These are phyloP conservation scores for Diarsia mendica DNA, from an alignment of 2,888 invertebrate species.

Conservation along the genomic window DNA sequence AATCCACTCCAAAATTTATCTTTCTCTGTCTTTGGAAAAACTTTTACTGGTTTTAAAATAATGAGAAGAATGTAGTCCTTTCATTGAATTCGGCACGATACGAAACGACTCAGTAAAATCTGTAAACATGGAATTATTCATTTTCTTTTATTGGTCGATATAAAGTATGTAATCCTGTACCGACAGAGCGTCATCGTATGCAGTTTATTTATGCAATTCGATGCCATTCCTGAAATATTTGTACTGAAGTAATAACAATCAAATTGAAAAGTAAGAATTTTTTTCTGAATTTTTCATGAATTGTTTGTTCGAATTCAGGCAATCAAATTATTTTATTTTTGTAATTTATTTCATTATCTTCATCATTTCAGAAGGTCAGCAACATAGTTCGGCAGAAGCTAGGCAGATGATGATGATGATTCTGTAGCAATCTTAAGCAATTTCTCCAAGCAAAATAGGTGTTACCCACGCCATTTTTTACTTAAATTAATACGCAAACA, in stretches of 20 bases:
- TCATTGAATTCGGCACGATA: not conserved
- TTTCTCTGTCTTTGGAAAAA: too few species aligned
- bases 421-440: not conserved
- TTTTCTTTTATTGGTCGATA: conserved; percentile 19
- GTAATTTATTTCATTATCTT: not conserved
- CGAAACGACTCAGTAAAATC: not conserved
- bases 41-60: too few species aligned
- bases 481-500: conserved; percentile 7
- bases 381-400: too few species aligned
- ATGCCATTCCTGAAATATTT: not conserved
- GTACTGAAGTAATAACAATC: not conserved
- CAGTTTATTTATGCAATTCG: conserved; percentile 25
- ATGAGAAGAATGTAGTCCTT: not conserved
- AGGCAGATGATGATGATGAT: too few species aligned
- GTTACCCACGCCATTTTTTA: not conserved
- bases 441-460: not conserved
- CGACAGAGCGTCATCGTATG: not conserved
- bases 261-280: conserved; percentile 1
- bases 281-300: not conserved
- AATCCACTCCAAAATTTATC: too few species aligned
- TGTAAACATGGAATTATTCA: conserved; percentile 22
- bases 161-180: conserved; percentile 13
- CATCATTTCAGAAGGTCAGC: not conserved
- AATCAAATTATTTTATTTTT: not conserved
- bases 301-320: not conserved